Evolutionary conservation across 1,140 invertebrate species (phyloP).

Genomic region (Sycophila sp.): DNA sequence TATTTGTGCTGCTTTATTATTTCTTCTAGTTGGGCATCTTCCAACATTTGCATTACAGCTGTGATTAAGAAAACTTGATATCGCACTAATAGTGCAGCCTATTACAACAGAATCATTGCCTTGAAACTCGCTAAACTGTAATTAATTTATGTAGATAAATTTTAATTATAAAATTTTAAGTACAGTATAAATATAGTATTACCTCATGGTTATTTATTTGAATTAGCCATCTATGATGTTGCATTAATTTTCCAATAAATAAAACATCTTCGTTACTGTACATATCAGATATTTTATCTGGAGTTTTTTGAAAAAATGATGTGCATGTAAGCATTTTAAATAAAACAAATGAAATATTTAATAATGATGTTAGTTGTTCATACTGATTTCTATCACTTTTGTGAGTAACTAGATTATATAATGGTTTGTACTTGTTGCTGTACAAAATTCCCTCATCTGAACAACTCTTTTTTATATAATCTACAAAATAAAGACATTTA

Average conservation of each 20-base stretch:
- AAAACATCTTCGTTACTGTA: constrained; percentile 41
- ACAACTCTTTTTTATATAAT: constrained; percentile 56
- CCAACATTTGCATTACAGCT: constrained; percentile 89
- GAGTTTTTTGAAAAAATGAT: constrained; percentile 65
- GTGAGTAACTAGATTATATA: constrained; percentile 83
- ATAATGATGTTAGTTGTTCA: constrained; percentile 80
- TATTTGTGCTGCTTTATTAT: constrained; percentile 56
- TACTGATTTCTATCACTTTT: constrained; percentile 71
- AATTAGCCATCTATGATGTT: background rate
- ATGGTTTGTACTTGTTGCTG: constrained; percentile 64
- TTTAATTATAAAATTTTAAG: background rate
- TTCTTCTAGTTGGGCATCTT: constrained; percentile 67
- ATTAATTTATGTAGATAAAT: background rate
- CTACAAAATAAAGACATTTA: constrained; percentile 39
- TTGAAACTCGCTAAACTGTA: constrained; percentile 21
- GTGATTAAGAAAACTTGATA: constrained; percentile 87
- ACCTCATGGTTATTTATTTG: constrained; percentile 31
- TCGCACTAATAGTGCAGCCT: constrained; percentile 77
- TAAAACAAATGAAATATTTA: constrained; percentile 75
- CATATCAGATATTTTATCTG: constrained; percentile 38
- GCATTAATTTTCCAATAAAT: constrained; percentile 69
- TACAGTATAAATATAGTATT: background rate
- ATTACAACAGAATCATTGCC: background rate
- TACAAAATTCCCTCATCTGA: constrained; percentile 62
- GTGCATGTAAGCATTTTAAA: constrained; percentile 73